A percentile compares a stretch with the other conserved stretches of the same genome.
Evolutionary conservation across 2,113 vertebrate genomes (phyloP).

Genomic region (Rhea pennata): DNA sequence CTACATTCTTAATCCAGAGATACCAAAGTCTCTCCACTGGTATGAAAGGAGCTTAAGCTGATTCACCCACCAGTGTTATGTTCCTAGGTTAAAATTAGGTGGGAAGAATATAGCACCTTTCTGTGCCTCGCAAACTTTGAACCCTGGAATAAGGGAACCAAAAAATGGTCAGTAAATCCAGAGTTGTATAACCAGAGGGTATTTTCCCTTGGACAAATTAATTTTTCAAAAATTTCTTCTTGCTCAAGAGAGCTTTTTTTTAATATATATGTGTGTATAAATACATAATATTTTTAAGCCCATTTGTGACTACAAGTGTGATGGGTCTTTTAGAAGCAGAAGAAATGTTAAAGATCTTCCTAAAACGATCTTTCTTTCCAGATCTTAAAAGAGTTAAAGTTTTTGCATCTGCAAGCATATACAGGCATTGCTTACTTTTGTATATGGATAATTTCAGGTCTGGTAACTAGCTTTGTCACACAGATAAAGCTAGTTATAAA

Average conservation of each 20-base stretch:
- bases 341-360: background rate
- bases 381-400: background rate
- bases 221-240: background rate
- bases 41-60: background rate
- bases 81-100: background rate
- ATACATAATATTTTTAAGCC: background rate
- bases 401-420: background rate
- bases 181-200: background rate
- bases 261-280: background rate
- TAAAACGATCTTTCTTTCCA: background rate
- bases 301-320: background rate
- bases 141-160: background rate
- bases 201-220: background rate
- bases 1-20: background rate
- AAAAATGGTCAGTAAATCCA: background rate
- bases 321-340: background rate
- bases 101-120: background rate
- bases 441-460: too few relatives aligned
- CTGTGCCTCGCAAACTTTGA: background rate
- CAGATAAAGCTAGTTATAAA: background rate
- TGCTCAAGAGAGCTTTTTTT: background rate
- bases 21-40: background rate
- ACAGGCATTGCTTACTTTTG: background rate
- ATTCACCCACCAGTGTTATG: background rate
- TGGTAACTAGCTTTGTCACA: background rate